Percentiles rank a stretch among this genome's conserved stretches.
These are phyloP conservation scores for Ammodramus savannarum DNA, from an alignment of 2,113 vertebrate genomes.

Conservation along the genomic window DNA sequence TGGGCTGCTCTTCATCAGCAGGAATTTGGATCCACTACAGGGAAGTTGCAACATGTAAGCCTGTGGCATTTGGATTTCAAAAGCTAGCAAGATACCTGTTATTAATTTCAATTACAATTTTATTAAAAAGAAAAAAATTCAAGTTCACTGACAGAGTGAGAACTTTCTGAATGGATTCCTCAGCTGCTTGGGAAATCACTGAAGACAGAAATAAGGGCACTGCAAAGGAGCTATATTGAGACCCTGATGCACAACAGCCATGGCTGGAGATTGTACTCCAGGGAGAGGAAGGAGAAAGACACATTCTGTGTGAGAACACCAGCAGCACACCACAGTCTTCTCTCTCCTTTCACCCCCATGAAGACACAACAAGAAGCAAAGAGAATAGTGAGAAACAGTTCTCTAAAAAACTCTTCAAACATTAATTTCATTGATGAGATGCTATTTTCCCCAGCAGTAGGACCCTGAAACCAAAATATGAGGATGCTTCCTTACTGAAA, in stretches of 20 bases:
- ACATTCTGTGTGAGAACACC: rapidly evolving
- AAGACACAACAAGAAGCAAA: not conserved
- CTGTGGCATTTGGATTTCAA: not conserved
- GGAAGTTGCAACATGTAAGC: not conserved
- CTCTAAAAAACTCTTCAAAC: not conserved
- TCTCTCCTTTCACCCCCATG: not conserved
- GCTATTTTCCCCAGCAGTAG: not conserved
- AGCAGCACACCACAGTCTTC: not conserved
- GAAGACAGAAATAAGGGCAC: not conserved
- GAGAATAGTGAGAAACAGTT: rapidly evolving
- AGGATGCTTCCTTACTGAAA: not conserved
- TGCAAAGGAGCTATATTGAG: not conserved
- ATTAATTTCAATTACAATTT: not conserved
- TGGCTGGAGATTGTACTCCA: not conserved
- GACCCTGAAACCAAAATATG: not conserved
- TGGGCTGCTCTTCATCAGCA: not conserved
- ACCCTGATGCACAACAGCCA: not conserved
- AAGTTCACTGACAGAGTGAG: not conserved
- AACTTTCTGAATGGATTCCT: not conserved
- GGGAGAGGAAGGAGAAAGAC: not conserved
- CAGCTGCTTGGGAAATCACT: not conserved
- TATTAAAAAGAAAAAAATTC: not conserved
- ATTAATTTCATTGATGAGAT: not conserved
- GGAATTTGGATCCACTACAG: not conserved
- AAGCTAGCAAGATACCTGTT: not conserved